Evolutionary conservation across 1,140 invertebrate genomes (phyloP).

Genomic region (Plodia interpunctella): DNA sequence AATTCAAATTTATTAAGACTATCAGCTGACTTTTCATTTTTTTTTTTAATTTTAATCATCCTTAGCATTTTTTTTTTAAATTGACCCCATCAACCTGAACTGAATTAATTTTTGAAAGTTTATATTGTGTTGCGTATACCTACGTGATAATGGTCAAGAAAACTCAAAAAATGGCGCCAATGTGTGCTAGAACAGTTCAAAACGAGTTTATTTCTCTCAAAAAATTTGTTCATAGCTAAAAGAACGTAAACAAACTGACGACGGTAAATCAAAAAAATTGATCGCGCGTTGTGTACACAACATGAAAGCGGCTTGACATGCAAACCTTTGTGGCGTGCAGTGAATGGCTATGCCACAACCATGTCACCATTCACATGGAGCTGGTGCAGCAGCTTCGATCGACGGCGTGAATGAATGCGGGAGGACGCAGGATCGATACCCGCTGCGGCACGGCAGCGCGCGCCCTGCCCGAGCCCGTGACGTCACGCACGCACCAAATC

Average conservation of each 20-base stretch:
- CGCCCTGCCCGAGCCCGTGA: constrained; percentile 32
- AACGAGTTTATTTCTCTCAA: too few relatives aligned
- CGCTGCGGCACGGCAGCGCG: constrained; percentile 28
- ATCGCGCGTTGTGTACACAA: constrained; percentile 12
- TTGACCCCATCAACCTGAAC: too few relatives aligned
- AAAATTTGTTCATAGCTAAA: too few relatives aligned
- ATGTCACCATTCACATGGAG: constrained; percentile 27
- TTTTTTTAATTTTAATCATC: too few relatives aligned
- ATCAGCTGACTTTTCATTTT: too few relatives aligned
- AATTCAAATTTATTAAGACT: too few relatives aligned
- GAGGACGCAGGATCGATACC: constrained; percentile 28
- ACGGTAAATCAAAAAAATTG: neutral
- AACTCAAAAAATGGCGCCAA: too few relatives aligned
- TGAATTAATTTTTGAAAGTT: too few relatives aligned
- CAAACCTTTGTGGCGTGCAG: constrained; percentile 12
- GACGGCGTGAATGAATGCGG: constrained; percentile 36
- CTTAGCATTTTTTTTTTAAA: too few relatives aligned
- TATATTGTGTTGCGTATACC: too few relatives aligned
- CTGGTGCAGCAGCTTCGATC: constrained; percentile 24
- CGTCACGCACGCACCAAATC: constrained; percentile 31
- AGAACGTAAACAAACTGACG: neutral
- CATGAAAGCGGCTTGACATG: constrained; percentile 13
- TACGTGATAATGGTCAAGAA: too few relatives aligned
- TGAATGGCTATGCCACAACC: constrained; percentile 29
- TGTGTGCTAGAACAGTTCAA: too few relatives aligned